Base-by-base conservation (phyloP, 1,140 invertebrate species). In the Cryptotermes secundus region DNA sequence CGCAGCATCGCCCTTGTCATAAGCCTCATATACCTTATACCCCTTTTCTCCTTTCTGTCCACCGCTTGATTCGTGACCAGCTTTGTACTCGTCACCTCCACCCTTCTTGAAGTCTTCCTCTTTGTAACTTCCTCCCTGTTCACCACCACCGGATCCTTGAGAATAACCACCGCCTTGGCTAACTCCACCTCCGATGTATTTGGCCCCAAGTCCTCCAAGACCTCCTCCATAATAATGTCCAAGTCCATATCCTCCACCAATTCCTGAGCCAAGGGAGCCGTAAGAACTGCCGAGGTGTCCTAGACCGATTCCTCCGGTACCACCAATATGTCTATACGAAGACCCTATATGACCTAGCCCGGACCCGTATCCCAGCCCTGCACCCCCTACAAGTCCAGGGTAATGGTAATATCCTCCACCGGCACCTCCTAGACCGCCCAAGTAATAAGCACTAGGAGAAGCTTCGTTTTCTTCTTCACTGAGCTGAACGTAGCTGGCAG, bases 1-100 rank as follows among this genome's bases (percentile, higher is more conserved):
- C 1, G 94, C 94, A 85, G 96, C 93, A 79, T 93, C 92, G 3
- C 82, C 91, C 88, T 87, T 91, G 85, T 86, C 87, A 87, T 87
- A 91, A 36, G 49, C 38, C 24, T 85, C 85, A 84, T 88, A 88
- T 19, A 86, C 87, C 65, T 87, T 85, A 85, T 86, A 85, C 0
- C 86, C 86, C 31, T 85, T 82, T 24, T 86, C 84, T 19, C 85
- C 86, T 49, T 86, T 86, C 34, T 84, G 26, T 24, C 86, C 86
- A 26, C 79, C 35, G 26, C 24, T 34, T 36, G 80, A 45, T 26
- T 86, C 81, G 36, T 85, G 80, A n/a, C 19, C 84, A 0, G 85
- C 84, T 2, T 85, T 59, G 79, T 79, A 80, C 12, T 85, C 84
- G 14, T 72, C 80, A 14, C 86, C 86, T 24, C 85, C 86, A 22